Evolutionary conservation across 1,140 invertebrate species (phyloP).

Genomic region (Diplogasteroides magnus): DNA sequence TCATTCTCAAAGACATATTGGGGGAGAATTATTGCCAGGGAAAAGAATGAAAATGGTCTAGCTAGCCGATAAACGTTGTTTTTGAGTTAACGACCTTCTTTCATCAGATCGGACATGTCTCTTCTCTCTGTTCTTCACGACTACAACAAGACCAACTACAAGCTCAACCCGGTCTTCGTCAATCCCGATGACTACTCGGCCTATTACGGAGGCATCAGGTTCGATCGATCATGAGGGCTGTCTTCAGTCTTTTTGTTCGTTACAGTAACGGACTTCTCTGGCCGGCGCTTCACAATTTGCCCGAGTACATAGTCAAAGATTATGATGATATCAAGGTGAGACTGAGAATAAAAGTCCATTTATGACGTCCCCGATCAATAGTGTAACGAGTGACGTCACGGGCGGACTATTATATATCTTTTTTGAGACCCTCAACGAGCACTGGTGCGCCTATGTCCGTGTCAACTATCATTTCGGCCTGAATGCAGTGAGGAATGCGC

Average conservation of each 20-base stretch:
- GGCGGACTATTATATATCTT: background rate
- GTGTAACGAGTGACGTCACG: too few relatives aligned
- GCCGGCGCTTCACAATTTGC: conserved; percentile 53
- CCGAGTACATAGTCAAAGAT: conserved; percentile 49
- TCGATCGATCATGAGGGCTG: background rate
- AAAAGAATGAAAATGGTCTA: too few relatives aligned
- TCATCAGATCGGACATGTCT: too few relatives aligned
- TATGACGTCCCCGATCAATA: too few relatives aligned
- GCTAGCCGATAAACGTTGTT: too few relatives aligned
- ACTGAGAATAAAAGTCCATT: too few relatives aligned
- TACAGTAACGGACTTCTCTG: conserved; percentile 51
- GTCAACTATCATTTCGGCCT: conserved; percentile 55
- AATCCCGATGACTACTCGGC: conserved; percentile 51
- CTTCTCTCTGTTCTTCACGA: conserved; percentile 52
- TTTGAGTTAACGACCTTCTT: too few relatives aligned
- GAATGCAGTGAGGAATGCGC: conserved; percentile 50
- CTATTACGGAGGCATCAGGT: conserved; percentile 50
- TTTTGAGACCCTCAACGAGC: conserved; percentile 41
- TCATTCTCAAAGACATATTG: too few relatives aligned
- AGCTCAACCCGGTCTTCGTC: conserved; percentile 47
- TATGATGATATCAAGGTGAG: conserved; percentile 44
- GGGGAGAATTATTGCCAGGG: too few relatives aligned
- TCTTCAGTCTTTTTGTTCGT: background rate
- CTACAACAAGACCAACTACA: conserved; percentile 52
- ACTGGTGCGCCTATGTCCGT: conserved; percentile 52